Evolutionary conservation across 2,113 vertebrate genomes (phyloP), one percentile per base, ranked within the genome.

Genomic region (Symphodus melops): DNA sequence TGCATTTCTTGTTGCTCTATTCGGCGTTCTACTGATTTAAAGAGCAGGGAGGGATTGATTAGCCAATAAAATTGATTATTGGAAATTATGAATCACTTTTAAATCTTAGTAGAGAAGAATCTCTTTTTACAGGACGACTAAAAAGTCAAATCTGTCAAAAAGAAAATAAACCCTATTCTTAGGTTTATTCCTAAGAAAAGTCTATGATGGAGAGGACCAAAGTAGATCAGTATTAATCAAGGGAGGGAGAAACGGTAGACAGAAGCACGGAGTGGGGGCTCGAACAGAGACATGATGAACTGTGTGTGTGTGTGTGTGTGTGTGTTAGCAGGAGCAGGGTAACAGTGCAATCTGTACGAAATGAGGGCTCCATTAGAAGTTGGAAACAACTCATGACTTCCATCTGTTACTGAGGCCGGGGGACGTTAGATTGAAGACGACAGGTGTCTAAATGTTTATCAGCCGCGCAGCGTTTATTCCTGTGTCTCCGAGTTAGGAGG

Each of bases 381-480:
- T 79, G 85, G 63, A 83, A 90, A 90, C 80, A 79, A 86, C 79
- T 86, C 84, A 84, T 86, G 77, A 83, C 72, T 74, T 77, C 91
- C 93, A 93, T 94, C 90, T 94, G 94, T 85, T 91, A 51, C 82
- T 48, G 65, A 88, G 86, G 52, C 72, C 68, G 33, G 86, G 39
- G 72, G 85, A 88, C 54, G 67, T 68, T 72, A 89, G 89, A 93
- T 92, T 87, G 90, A 86, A 92, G 90, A 83, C 72, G 91, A 94
- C 93, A 94, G 92, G 92, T 93, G 91, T 94, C 93, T 91, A 93
- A 93, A 94, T 94, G 92, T 94, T 94, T 93, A 94, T 89, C 87
- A 92, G 82, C 82, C 75, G n/a, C 9, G 72, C 81, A 65, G 90
- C 86, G 82, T 92, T 92, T 90, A 89, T 91, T 93, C 91, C 88